These are phyloP conservation scores for Dendropsophus ebraccatus DNA, from an alignment of 2,113 vertebrate genomes.

Conservation along the genomic window DNA sequence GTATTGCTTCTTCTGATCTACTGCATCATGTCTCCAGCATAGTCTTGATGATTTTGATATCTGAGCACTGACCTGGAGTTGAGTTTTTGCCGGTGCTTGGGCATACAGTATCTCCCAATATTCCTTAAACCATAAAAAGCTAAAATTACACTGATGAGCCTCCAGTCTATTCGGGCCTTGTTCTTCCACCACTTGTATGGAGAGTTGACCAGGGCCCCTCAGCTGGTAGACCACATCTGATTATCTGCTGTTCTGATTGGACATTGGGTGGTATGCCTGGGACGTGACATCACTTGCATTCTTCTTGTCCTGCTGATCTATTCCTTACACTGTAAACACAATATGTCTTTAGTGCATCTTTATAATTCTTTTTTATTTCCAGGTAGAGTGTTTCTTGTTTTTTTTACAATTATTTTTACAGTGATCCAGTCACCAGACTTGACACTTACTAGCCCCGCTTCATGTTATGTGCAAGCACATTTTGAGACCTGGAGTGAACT, in stretches of 20 bases:
- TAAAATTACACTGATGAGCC: background rate
- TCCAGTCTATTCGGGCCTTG: background rate
- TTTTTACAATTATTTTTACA: background rate
- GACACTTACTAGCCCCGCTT: background rate
- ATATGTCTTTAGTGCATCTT: background rate
- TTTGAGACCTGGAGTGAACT: background rate
- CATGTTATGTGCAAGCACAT: background rate
- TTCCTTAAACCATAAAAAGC: background rate
- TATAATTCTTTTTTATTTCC: background rate
- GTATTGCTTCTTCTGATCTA: background rate
- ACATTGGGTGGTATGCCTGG: slow-evolving; percentile 26
- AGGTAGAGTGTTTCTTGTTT: background rate
- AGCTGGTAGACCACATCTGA: background rate
- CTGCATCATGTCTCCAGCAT: slow-evolving; percentile 31
- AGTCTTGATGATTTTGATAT: background rate
- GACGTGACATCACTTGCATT: slow-evolving; percentile 15
- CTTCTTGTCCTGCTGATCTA: background rate
- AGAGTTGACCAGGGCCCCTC: background rate
- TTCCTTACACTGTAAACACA: background rate
- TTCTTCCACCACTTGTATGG: too few species aligned
- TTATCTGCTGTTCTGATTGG: background rate
- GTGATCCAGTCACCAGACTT: background rate
- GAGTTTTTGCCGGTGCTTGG: background rate
- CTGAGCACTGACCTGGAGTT: slow-evolving; percentile 22
- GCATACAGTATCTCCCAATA: slow-evolving; percentile 27